These are phyloP conservation scores for Henricia sp. DNA, from an alignment of 53 echinoderm and acorn worm species.

Conservation along the genomic window DNA sequence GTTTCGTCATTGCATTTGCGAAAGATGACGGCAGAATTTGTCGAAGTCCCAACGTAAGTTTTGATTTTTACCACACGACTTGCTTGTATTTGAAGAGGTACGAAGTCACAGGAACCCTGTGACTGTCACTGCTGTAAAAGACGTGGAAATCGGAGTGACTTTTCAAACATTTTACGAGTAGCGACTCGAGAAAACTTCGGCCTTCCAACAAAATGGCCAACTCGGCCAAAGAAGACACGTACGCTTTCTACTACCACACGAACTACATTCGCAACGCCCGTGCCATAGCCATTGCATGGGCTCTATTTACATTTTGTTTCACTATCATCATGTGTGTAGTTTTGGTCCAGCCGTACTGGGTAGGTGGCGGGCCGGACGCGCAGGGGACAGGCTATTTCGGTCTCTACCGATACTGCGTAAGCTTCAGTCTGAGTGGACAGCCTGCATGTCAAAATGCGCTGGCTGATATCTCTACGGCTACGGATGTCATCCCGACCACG, in stretches of 20 bases:
- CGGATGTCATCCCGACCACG: background rate
- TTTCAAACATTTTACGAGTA: no score
- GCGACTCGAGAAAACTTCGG: no score
- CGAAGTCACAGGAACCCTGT: no score
- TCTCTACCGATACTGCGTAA: conserved; percentile 78
- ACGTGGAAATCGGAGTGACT: no score
- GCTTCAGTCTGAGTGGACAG: conserved; percentile 57
- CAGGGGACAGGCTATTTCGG: conserved; percentile 83
- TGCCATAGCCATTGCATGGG: conserved; percentile 95
- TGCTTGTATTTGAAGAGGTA: no score
- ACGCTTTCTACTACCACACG: conserved; percentile 94
- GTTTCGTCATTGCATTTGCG: background rate
- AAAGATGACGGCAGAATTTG: background rate
- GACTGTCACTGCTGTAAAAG: no score
- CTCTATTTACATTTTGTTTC: conserved; percentile 93
- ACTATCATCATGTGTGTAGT: conserved; percentile 90
- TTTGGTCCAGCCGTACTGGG: conserved; percentile 96
- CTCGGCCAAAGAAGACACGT: conserved; percentile 85
- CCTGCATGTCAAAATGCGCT: conserved; percentile 50
- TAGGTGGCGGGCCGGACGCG: conserved; percentile 79
- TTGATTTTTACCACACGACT: background rate
- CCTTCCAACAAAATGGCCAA: conserved; percentile 67
- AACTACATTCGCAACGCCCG: conserved; percentile 97
- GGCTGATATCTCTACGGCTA: conserved; percentile 28
- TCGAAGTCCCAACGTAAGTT: background rate